A percentile compares a stretch with the other conserved stretches of the same genome.
Conservation (phyloP, 2,797 vertebrate genomes). For the Lycodopsis pacificus region DNA sequence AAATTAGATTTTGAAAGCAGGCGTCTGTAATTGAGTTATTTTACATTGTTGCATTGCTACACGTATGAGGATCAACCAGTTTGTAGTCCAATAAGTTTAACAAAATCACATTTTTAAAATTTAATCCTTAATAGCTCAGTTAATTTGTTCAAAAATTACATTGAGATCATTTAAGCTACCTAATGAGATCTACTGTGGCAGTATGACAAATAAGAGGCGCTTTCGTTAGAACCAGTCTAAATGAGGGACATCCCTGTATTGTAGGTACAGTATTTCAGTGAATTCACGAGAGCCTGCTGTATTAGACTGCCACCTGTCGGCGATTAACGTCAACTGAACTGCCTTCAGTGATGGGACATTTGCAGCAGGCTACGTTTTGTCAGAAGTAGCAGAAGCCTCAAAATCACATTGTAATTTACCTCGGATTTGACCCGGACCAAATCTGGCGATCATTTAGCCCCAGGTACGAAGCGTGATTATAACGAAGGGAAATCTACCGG, state of each 20-base stretch:
- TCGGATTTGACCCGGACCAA: neutral
- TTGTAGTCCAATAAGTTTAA: neutral
- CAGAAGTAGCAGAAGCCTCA: neutral
- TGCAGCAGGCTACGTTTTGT: neutral
- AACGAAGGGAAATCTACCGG: neutral
- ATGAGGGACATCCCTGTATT: neutral
- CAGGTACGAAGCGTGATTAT: neutral
- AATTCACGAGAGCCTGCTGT: neutral
- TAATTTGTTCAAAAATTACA: neutral
- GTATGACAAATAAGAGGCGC: neutral
- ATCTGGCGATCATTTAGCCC: slow-evolving; percentile 16
- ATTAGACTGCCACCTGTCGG: slow-evolving; percentile 64
- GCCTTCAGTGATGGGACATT: neutral
- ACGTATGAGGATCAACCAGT: neutral
- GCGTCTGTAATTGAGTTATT: neutral
- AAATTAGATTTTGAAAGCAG: neutral
- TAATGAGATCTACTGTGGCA: neutral
- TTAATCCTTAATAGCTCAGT: too few relatives aligned
- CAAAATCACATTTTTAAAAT: neutral
- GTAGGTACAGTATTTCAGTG: neutral
- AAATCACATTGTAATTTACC: neutral
- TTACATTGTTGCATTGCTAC: neutral
- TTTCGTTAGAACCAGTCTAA: neutral
- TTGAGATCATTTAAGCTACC: neutral
- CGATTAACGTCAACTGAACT: neutral